Base-by-base conservation (phyloP, 2,888 invertebrate species). In the Eutolmus rufibarbis region DNA sequence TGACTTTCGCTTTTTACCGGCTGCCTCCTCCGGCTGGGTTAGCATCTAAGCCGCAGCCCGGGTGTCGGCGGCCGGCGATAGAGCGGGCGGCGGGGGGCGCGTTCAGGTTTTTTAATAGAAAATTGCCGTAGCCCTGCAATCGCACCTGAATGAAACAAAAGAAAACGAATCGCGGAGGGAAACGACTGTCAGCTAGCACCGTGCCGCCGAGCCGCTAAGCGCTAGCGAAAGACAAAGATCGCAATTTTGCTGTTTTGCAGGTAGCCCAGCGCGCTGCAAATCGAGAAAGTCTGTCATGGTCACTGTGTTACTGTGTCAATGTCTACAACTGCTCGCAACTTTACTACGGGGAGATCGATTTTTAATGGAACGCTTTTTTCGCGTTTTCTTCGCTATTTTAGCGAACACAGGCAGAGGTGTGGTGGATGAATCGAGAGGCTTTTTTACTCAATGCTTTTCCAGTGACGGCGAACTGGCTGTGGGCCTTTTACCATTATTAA, bases 251-350 rank as follows among this genome's bases (percentile, higher is more conserved):
- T 78, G 40, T 78, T 78, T 78, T 78, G 40, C 78, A 40, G 23
- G 66, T 28, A 66, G 66, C 66, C 12, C 28, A 51, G 77, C 78
- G 43, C n/a, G 78, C 78, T 37, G 78, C 78, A 78, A 78, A 79
- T 31, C 74, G 23, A 51, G 40, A 88, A 89, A 88, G 87, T 89
- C 88, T 88, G 89, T 88, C 89, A 89, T 89, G 89, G 89, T 86
- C 89, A 89, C 87, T 88, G 81, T 88, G 89, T 89, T 89, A 88
- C 87, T 89, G 84, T 89, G 89, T 89, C 89, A 89, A 89, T 89
- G 89, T 86, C 88, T 87, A 87, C 89, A 82, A 88, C 88, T 87
- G 23, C 19, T 74, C 85, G 31, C 66, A 66, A 57, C 78, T 78
- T 46, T 78, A 66, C 78, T 78, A 78, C 43, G 23, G 66, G 28